Evolutionary conservation across 2,888 invertebrate species (phyloP), one percentile per base, ranked within the genome.

Genomic region (Troides oblongomaculatus): DNA sequence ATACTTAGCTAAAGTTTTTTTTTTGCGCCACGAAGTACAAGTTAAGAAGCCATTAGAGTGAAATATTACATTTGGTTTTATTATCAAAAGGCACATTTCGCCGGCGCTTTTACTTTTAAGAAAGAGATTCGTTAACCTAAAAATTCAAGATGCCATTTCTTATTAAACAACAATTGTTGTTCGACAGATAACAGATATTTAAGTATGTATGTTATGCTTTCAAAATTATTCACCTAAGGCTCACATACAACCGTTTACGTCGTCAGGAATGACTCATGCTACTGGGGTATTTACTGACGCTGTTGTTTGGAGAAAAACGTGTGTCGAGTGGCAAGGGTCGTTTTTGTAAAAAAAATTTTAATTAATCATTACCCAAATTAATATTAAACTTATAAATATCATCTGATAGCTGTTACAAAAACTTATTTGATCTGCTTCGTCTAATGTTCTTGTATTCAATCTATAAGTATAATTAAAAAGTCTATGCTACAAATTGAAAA

Each of bases 181-280:
- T 46, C 25, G 56, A 53, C 7, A 53, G 21, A 56, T 56, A 46
- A 46, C 46, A 14, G 46, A 46, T 46, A 46, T 46, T 46, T 12
- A 14, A 39, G 12, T 46, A 46, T 3, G 3, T 46, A 46, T 6
- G 53, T n/a, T n/a, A 18, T 7, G 14, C 53, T n/a, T 53, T 53
- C 18, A 53, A 53, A 53, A n/a, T 7, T 7, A 2, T 53, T 53
- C 53, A 53, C 53, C n/a, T 39, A n/a, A 56, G 3, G 12, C 25
- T 23, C 56, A 57, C 57, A 21, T 2, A 43, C 43, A 62, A 62
- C 30, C 56, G 62, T 62, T 46, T 62, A 57, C 7, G 43, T 39
- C 25, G 67, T 67, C 23, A 30, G 62, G 46, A 21, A 62, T 68
- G 67, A 68, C 57, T 68, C 62, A 68, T 50, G 56, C 57, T 25